Percentiles rank a stretch among this genome's conserved stretches.
Conservation (phyloP, 2,113 vertebrate species). For the Gadus macrocephalus region DNA sequence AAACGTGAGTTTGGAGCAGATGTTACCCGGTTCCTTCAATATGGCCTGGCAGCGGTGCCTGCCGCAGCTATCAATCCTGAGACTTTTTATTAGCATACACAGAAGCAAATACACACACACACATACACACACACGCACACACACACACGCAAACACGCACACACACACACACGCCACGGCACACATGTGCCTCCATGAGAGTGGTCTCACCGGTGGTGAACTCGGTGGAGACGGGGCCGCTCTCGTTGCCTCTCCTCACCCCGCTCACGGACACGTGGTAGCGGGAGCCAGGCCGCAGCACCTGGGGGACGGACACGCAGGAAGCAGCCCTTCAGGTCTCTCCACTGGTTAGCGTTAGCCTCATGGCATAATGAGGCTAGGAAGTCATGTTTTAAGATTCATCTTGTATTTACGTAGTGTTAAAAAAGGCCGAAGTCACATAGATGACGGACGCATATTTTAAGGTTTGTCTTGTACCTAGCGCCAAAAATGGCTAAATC, state of each 20-base stretch:
- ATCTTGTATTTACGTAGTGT: too few relatives aligned
- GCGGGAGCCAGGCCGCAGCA: slow-evolving; percentile 82
- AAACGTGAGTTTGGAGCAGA: slow-evolving; percentile 20
- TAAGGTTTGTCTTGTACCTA: too few relatives aligned
- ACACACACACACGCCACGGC: too few relatives aligned
- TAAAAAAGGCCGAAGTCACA: too few relatives aligned
- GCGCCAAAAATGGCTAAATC: too few relatives aligned
- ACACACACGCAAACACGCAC: too few relatives aligned
- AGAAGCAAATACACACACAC: slow-evolving; percentile 1
- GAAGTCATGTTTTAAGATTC: too few relatives aligned
- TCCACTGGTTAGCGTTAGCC: neutral
- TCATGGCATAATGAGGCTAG: too few relatives aligned
- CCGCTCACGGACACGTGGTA: slow-evolving; percentile 85
- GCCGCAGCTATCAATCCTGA: too few relatives aligned
- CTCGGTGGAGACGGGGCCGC: slow-evolving; percentile 74
- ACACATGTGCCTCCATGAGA: slow-evolving; percentile 48
- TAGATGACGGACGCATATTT: too few relatives aligned
- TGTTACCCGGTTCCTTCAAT: slow-evolving; percentile 8
- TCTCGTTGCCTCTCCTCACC: slow-evolving; percentile 83
- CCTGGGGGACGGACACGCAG: slow-evolving; percentile 64
- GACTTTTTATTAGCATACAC: neutral
- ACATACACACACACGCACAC: slow-evolving; percentile 19
- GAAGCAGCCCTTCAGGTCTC: too few relatives aligned
- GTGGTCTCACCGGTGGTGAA: slow-evolving; percentile 87
- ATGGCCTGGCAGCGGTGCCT: slow-evolving; percentile 17